Percentiles rank a stretch among this genome's conserved stretches.
Evolutionary conservation across 2,888 invertebrate genomes (phyloP).

Genomic region (Chrysomela aeneicollis): DNA sequence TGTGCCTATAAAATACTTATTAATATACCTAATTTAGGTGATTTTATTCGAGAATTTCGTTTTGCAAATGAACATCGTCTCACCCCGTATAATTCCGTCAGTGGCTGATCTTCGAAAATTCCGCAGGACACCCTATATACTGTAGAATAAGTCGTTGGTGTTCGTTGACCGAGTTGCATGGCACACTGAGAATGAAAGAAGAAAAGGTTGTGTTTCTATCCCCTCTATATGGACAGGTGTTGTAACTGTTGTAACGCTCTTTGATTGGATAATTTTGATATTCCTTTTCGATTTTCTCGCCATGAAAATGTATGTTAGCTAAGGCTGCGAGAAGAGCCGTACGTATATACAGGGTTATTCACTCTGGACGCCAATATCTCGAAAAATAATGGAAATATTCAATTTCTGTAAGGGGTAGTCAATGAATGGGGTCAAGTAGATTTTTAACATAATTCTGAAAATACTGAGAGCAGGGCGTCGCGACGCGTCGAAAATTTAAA

Average conservation of each 20-base stretch:
- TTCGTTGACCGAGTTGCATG: background rate
- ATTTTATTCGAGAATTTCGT: too few relatives aligned
- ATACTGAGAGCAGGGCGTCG: too few relatives aligned
- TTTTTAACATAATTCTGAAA: too few relatives aligned
- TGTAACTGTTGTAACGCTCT: too few relatives aligned
- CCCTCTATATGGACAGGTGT: background rate
- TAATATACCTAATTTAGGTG: too few relatives aligned
- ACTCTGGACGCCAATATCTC: too few relatives aligned
- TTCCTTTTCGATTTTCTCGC: background rate
- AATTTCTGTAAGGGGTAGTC: too few relatives aligned
- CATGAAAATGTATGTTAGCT: background rate
- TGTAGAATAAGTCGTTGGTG: background rate
- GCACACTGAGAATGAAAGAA: background rate
- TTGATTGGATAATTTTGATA: background rate
- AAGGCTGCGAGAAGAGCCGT: background rate
- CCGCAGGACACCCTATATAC: background rate
- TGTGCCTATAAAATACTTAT: too few relatives aligned
- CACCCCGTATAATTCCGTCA: background rate
- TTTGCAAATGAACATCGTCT: background rate
- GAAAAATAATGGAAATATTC: too few relatives aligned
- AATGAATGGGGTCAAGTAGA: too few relatives aligned
- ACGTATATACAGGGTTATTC: too few relatives aligned
- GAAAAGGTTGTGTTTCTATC: background rate
- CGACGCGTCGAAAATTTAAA: too few relatives aligned
- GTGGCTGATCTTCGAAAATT: background rate